Percentiles rank a stretch among this genome's conserved stretches.
Evolutionary conservation across 2,888 invertebrate genomes (phyloP).

Genomic region (Agrochola lychnidis): DNA sequence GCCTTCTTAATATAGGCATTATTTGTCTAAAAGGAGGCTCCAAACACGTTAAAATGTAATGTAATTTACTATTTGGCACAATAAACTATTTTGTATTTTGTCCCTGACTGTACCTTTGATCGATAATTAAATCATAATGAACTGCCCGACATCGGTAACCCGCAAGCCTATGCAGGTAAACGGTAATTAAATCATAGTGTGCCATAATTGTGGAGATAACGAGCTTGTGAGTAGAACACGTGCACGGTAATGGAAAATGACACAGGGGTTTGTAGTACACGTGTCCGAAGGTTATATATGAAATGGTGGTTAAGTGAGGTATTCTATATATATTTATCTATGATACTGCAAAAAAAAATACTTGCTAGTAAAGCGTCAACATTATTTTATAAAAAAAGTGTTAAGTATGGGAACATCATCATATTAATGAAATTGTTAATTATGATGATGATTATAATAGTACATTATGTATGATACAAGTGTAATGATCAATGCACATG

Average conservation of each 20-base stretch:
- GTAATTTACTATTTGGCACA: too few species aligned
- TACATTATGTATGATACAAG: too few species aligned
- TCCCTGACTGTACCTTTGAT: conserved; percentile 21
- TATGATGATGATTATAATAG: too few species aligned
- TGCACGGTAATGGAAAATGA: conserved; percentile 49
- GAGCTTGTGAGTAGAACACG: conserved; percentile 47
- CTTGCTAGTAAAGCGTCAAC: conserved; percentile 5
- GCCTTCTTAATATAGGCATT: too few species aligned
- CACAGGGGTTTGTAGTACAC: conserved; percentile 24
- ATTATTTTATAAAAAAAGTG: not conserved
- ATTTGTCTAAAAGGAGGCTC: too few species aligned
- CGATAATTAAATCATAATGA: conserved; percentile 43
- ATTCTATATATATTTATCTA: not conserved
- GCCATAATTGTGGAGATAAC: conserved; percentile 43
- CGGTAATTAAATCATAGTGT: conserved; percentile 53
- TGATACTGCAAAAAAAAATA: conserved; percentile 8
- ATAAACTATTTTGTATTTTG: too few species aligned
- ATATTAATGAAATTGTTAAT: not conserved
- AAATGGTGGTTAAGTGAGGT: conserved; percentile 17
- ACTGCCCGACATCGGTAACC: conserved; percentile 27
- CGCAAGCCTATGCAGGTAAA: conserved; percentile 43
- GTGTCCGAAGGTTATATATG: conserved; percentile 31
- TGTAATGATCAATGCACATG: too few species aligned
- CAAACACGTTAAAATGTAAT: too few species aligned
- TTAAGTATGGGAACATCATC: not conserved